These are phyloP conservation scores for Merluccius polli DNA, from an alignment of 2,797 vertebrate genomes.

Conservation along the genomic window DNA sequence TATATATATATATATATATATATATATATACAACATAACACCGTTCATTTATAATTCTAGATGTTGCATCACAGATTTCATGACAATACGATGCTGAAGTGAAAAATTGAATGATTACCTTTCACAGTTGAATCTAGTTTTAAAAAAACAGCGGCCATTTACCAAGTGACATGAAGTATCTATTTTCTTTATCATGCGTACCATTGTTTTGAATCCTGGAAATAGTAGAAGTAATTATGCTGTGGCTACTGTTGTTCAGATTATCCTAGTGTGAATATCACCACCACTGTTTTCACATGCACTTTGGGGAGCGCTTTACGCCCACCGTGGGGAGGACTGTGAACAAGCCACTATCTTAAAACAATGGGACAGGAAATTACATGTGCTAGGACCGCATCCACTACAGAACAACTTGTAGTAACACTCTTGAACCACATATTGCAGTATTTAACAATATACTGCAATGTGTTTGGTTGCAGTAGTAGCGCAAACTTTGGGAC, in stretches of 20 bases:
- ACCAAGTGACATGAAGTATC: background rate
- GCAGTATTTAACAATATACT: background rate
- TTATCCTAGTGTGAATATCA: background rate
- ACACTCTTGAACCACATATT: background rate
- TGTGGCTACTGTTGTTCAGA: background rate
- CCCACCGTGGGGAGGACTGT: background rate
- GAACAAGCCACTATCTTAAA: background rate
- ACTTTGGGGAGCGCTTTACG: background rate
- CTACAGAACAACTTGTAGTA: background rate
- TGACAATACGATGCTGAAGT: background rate
- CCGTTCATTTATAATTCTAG: background rate
- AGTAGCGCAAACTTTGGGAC: background rate
- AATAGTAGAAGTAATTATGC: background rate
- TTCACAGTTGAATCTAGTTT: background rate
- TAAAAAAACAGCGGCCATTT: background rate
- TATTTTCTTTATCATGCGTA: background rate
- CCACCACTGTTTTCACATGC: background rate
- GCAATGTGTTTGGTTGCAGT: background rate
- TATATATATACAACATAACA: constrained; percentile 35
- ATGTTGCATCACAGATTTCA: background rate
- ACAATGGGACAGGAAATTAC: background rate
- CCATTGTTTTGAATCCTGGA: background rate
- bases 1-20: constrained; percentile 7
- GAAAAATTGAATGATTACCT: background rate
- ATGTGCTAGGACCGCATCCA: background rate